These are phyloP conservation scores for Epizoanthus fatuus DNA, from an alignment of 92 coral and sea anemone genomes.

Conservation along the genomic window DNA sequence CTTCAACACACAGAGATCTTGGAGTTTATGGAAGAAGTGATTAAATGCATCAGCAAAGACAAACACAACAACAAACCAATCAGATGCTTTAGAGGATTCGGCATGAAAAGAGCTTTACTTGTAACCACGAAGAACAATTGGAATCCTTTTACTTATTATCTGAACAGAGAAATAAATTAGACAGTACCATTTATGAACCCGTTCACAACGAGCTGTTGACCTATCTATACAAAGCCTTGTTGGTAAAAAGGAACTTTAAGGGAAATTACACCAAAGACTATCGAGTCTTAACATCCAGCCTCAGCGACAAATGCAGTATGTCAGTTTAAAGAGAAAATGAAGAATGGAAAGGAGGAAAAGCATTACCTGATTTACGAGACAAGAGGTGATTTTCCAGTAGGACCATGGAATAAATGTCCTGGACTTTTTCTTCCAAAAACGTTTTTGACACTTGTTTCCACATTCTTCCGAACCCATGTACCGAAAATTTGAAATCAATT, in stretches of 20 bases:
- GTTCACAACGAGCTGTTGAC: constrained; percentile 4
- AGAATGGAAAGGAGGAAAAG: constrained; percentile 20
- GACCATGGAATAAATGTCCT: constrained; percentile 59
- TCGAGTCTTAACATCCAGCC: constrained; percentile 15
- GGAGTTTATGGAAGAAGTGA: constrained; percentile 65
- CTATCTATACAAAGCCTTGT: constrained; percentile 56
- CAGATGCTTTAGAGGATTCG: constrained; percentile 50
- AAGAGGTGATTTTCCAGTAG: constrained; percentile 22
- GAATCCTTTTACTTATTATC: constrained; percentile 36
- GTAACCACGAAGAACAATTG: constrained; percentile 56
- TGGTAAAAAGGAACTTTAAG: constrained; percentile 19
- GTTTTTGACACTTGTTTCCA: too few species aligned
- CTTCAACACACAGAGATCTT: constrained; percentile 56
- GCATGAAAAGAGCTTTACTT: constrained; percentile 49
- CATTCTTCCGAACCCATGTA: too few species aligned
- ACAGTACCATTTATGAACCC: constrained; percentile 29
- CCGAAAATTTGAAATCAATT: constrained; percentile 29
- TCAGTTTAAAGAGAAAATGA: constrained; percentile 19
- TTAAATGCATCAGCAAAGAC: constrained; percentile 15
- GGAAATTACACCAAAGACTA: constrained; percentile 72
- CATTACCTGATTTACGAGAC: constrained; percentile 48
- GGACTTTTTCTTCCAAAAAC: constrained; percentile 48
- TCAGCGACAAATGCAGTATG: not conserved
- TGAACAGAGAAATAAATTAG: constrained; percentile 40
- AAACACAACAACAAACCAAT: constrained; percentile 36